Evolutionary conservation across 2,113 vertebrate genomes (phyloP).

Genomic region (Oreochromis spilurus): DNA sequence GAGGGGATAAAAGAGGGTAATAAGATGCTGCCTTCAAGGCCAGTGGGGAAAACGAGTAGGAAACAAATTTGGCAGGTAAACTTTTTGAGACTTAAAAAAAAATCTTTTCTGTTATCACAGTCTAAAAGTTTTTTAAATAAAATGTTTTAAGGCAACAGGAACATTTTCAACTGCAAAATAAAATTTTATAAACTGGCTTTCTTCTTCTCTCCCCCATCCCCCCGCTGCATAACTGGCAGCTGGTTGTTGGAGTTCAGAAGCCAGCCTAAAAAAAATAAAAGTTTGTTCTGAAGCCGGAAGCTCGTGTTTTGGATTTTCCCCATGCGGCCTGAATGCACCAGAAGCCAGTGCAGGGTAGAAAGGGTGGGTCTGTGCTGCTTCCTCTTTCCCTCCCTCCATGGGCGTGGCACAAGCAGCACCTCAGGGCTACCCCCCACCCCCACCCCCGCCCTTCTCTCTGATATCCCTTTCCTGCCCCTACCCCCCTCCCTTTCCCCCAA

Average conservation of each 20-base stretch:
- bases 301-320: neutral
- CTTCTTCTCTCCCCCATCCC: neutral
- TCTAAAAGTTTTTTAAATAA: neutral
- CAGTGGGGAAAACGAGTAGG: neutral
- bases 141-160: neutral
- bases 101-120: neutral
- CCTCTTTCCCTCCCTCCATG: conserved; percentile 19
- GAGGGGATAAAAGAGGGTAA: neutral
- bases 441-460: neutral
- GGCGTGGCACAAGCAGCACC: conserved; percentile 54
- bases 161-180: neutral
- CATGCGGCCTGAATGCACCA: conserved; percentile 35
- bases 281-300: neutral
- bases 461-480: conserved; percentile 11
- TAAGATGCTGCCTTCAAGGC: neutral
- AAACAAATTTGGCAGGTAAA: neutral
- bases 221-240: neutral
- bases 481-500: neutral
- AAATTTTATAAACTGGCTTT: neutral
- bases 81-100: neutral
- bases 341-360: conserved; percentile 1
- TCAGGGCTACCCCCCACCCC: conserved; percentile 32
- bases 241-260: neutral
- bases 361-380: conserved; percentile 3
- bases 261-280: neutral